Evolutionary conservation across 2,797 vertebrate genomes (phyloP), one percentile per base, ranked within the genome.

Genomic region (Syngnathus acus): DNA sequence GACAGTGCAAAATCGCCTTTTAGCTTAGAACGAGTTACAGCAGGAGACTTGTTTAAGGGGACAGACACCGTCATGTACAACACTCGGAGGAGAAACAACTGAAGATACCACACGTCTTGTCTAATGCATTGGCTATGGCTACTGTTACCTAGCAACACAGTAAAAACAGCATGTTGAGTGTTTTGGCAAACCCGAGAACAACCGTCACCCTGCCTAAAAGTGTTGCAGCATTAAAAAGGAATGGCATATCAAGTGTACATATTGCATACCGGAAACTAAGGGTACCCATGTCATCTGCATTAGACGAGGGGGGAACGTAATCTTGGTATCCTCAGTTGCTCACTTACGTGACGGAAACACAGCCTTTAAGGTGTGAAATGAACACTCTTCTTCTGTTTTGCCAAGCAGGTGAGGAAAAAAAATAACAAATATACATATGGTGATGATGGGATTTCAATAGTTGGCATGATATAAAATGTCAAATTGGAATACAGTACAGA

Each of bases 331-430:
- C 93, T 94, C 96, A 94, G 95, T 94, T 98, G 95, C 92, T 95
- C 94, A 98, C 97, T 99, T 98, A 99, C 97, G 95, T 98, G 95
- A 94, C 93, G 94, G 93, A 93, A 94, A 98, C 92, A 93, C 91
- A 93, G 95, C 94, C 95, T 93, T 96, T 98, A 98, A 93, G 96
- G 95, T 94, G 96, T 99, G 95, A 99, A 98, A 99, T 98, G 97
- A 95, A 98, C 97, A 95, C 96, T 99, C 96, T 99, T 99, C 97
- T 98, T 98, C 97, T 98, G 96, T 94, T 90, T 90, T 95, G 93
- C 95, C 95, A 95, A 97, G 95, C 94, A 91, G 94, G 95, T 96
- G 95, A 95, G 92, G 90, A 94, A 95, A 94, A 87, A 94, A 94
- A 95, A 92, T 93, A 75, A 86, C 84, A 86, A 84, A 60, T 60